These are phyloP conservation scores for Coptotermes formosanus DNA, from an alignment of 1,140 invertebrate genomes.

Conservation along the genomic window DNA sequence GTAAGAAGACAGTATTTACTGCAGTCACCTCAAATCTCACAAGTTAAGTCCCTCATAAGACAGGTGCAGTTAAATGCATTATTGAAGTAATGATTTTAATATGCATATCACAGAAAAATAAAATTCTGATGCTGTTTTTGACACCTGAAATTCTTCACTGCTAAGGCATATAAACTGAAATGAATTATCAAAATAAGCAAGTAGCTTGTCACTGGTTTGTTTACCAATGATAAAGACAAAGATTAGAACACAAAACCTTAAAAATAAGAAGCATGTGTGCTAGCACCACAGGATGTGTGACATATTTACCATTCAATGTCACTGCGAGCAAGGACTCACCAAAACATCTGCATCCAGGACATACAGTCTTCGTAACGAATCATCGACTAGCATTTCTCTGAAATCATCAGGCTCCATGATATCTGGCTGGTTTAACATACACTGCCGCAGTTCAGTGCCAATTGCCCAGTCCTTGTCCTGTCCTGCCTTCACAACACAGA, in stretches of 20 bases:
- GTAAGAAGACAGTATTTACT: neutral
- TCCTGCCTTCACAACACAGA: constrained; percentile 35
- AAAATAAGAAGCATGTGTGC: neutral
- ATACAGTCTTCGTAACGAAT: constrained; percentile 36
- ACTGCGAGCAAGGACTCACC: constrained; percentile 27
- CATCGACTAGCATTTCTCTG: constrained; percentile 35
- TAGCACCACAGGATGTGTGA: neutral
- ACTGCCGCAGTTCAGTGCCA: constrained; percentile 40
- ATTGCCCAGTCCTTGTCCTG: constrained; percentile 36
- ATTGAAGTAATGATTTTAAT: too few species aligned
- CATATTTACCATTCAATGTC: neutral
- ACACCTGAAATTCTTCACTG: too few species aligned
- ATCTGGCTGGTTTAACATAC: constrained; percentile 30
- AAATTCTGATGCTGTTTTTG: too few species aligned
- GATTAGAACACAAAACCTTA: too few species aligned
- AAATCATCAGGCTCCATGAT: constrained; percentile 35
- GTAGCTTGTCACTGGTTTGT: neutral
- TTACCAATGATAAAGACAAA: neutral
- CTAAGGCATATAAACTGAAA: too few species aligned
- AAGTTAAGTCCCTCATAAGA: too few species aligned
- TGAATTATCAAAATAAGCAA: too few species aligned
- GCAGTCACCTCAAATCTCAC: too few species aligned
- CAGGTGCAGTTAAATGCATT: too few species aligned
- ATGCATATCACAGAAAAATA: too few species aligned
- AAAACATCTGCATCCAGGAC: constrained; percentile 40